Evolutionary conservation across 2,888 invertebrate genomes (phyloP).

Genomic region (Ornithoptera priamus): DNA sequence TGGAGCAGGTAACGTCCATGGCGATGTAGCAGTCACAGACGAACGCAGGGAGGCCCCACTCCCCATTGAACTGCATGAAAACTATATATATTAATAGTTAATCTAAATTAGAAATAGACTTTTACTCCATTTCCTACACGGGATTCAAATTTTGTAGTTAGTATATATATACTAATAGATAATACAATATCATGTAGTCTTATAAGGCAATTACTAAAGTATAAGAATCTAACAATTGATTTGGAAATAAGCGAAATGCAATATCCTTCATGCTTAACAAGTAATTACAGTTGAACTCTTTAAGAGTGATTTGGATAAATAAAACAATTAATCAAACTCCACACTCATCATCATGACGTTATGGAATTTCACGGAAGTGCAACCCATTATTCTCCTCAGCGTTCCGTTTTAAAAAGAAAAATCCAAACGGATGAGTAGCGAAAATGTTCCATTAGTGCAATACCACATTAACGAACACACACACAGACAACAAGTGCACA

Average conservation of each 20-base stretch:
- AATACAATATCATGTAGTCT: too few species aligned
- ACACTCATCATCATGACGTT: not conserved
- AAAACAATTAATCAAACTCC: not conserved
- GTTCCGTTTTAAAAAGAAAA: not conserved
- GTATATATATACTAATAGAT: too few species aligned
- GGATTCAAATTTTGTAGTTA: too few species aligned
- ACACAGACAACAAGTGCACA: too few species aligned
- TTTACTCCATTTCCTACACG: too few species aligned
- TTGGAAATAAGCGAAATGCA: too few species aligned
- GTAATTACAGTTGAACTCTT: too few species aligned
- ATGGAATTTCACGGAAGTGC: not conserved
- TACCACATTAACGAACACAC: not conserved
- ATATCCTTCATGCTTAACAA: too few species aligned
- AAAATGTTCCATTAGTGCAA: conserved; percentile 6
- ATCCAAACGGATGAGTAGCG: not conserved
- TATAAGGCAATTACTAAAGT: too few species aligned
- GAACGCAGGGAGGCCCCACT: conserved; percentile 92
- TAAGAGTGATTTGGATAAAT: not conserved
- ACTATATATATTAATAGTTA: too few species aligned
- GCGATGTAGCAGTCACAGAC: conserved; percentile 98
- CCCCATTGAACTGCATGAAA: conserved; percentile 86
- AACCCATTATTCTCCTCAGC: not conserved
- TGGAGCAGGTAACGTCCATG: conserved; percentile 98
- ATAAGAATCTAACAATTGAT: too few species aligned
- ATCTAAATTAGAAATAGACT: too few species aligned